Conservation (phyloP, 1,140 invertebrate species). For the Cydia amplana region DNA sequence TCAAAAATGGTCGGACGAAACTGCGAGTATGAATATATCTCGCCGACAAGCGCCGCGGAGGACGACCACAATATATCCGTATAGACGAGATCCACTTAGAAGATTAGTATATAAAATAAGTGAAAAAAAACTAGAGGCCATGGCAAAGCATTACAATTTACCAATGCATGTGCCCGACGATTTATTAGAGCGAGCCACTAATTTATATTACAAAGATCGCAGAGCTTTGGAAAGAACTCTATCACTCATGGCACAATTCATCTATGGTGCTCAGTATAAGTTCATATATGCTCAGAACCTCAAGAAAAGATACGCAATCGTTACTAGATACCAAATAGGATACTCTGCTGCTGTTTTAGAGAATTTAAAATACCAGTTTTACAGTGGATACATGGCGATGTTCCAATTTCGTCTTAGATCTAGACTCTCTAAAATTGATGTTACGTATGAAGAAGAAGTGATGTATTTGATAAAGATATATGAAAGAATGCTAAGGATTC, state of each 20-base stretch:
- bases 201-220: neutral
- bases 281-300: neutral
- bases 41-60: too few species aligned
- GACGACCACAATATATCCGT: neutral
- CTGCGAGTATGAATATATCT: too few species aligned
- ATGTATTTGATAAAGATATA: neutral
- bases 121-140: neutral
- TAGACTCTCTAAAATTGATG: neutral
- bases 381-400: neutral
- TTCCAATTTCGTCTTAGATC: too few species aligned
- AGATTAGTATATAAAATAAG: neutral
- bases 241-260: neutral
- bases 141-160: neutral
- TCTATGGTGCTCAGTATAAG: neutral
- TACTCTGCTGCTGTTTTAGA: neutral
- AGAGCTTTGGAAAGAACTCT: neutral
- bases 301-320: neutral
- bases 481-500: neutral
- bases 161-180: neutral
- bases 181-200: neutral
- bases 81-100: neutral
- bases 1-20: neutral
- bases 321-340: neutral
- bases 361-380: neutral
- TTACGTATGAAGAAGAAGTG: neutral